phyloP scores from a whole-genome alignment of 2,888 invertebrate species.

The Lymantria dispar region DNA sequence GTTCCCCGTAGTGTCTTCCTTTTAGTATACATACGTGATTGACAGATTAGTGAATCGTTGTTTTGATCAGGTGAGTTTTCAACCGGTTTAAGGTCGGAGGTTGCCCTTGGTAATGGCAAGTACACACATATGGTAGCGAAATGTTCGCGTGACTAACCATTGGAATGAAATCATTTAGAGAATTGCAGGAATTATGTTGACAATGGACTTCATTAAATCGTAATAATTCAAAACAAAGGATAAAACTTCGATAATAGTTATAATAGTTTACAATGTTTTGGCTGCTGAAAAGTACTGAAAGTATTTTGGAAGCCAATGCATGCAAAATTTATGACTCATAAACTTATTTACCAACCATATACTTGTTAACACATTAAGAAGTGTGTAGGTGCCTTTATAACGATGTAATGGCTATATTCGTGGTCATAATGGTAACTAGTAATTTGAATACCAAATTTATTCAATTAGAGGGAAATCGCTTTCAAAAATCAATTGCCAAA shows the following conservation, averaged over 20 bases:
- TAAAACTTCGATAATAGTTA: conserved; percentile 3
- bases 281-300: conserved; percentile 10
- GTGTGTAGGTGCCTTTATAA: not conserved
- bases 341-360: conserved; percentile 19
- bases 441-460: too few species aligned
- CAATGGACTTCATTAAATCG: conserved; percentile 13
- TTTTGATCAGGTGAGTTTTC: conserved; percentile 73
- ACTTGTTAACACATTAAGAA: conserved; percentile 11
- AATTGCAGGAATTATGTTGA: conserved; percentile 40
- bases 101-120: conserved; percentile 62
- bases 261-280: not conserved
- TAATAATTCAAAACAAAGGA: conserved; percentile 18
- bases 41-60: conserved; percentile 43
- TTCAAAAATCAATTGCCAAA: too few species aligned
- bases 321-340: conserved; percentile 20
- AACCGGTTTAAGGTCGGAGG: conserved; percentile 58
- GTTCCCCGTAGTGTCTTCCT: conserved; percentile 68
- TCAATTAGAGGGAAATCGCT: too few species aligned
- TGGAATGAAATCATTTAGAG: conserved; percentile 50
- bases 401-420: not conserved
- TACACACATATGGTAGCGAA: conserved; percentile 44
- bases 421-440: not conserved
- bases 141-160: conserved; percentile 55
- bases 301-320: conserved; percentile 3
- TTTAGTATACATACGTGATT: conserved; percentile 52